Evolutionary conservation across 2,113 vertebrate species (phyloP).

Genomic region (Tachysurus fulvidraco): DNA sequence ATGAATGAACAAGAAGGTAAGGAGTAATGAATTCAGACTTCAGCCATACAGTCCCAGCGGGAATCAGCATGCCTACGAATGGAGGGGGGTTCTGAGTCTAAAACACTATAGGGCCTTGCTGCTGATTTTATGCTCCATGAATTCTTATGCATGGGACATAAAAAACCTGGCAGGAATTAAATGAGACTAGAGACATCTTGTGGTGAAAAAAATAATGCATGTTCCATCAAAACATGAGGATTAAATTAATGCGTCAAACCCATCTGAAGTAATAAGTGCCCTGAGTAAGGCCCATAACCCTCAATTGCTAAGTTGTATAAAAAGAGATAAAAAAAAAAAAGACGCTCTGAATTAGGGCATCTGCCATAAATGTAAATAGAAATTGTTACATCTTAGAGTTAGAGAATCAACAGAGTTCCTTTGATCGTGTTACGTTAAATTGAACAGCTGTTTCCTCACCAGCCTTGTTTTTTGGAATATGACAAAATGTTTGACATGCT

Average conservation of each 20-base stretch:
- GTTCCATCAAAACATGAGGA: neutral
- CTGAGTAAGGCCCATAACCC: no score
- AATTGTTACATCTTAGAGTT: neutral
- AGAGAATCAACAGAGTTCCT: neutral
- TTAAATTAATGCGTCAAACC: neutral
- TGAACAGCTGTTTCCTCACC: neutral
- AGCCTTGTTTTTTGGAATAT: neutral
- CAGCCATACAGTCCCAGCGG: constrained; percentile 60
- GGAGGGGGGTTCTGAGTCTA: constrained; percentile 60
- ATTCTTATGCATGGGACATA: constrained; percentile 1
- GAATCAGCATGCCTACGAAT: constrained; percentile 55
- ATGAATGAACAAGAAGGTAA: constrained; percentile 20
- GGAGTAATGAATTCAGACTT: constrained; percentile 44
- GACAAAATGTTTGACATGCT: neutral
- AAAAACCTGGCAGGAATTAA: neutral
- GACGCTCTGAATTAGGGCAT: no score
- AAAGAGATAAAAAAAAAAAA: neutral
- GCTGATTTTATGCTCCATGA: constrained; percentile 59
- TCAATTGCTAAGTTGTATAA: no score
- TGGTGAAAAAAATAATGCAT: constrained; percentile 10
- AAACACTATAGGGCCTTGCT: constrained; percentile 61
- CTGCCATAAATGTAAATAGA: no score
- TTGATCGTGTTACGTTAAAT: neutral
- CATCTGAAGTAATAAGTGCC: no score
- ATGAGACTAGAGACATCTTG: constrained; percentile 44